Evolutionary conservation across 2,888 invertebrate species (phyloP), one percentile per base, ranked within the genome.

Genomic region (Smittia sp.): DNA sequence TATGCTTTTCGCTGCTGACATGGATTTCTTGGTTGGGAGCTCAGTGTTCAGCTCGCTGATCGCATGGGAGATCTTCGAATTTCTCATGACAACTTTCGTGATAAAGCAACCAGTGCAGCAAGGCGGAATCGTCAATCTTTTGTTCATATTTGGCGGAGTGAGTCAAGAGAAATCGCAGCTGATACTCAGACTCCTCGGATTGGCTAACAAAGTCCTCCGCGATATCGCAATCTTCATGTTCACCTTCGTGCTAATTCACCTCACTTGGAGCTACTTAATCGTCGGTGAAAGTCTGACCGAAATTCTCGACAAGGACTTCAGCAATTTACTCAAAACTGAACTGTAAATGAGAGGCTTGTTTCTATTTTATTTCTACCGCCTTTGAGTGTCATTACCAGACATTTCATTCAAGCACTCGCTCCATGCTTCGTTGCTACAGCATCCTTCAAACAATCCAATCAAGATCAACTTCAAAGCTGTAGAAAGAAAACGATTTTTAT

Each of bases 151-250:
- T 24, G 27, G 38, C 11, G 65, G 63, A 1, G 11, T 73, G 7
- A 41, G 22, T 65, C 41, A 62, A 18, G 22, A 24, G 13, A 11
- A 15, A 13, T 22, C 54, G 3, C 65, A 73, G 25, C 22, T 73
- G n/a, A 46, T 65, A 1, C 20, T 73, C n/a, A 63, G 62, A 46
- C 6, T 65, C 1, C 32, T 73, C 1, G 65, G 46, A 11, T 9
- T 73, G 0, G 24, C 41, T 1, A 73, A 73, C 52, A 73, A 73
- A 65, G 18, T 73, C 13, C 63, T 73, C 9, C 24, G 65, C 1
- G 73, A 73, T 27, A 46, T 73, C 25, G 73, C 73, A 15, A 32
- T 65, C 13, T 73, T 73, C 62, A n/a, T 73, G 13, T 73, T 73
- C 27, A 65, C 52, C 18, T 73, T 73, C 27, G 65, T 73, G 9